Conservation (phyloP, 1,140 invertebrate species). For the Lepidostoma basale region DNA sequence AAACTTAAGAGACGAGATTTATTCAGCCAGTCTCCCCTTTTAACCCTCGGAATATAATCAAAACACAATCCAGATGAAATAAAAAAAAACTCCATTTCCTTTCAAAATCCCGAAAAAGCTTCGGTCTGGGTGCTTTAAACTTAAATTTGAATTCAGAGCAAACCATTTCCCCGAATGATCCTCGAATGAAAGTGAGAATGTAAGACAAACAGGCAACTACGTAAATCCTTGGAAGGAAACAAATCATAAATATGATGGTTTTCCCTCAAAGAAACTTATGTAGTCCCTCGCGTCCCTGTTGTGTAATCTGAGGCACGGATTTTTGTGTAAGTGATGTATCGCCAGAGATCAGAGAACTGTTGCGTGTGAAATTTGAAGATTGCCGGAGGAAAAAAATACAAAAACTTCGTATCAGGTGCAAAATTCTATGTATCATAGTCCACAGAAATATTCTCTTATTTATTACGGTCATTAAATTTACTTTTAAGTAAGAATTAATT, state of each 20-base stretch:
- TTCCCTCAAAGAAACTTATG: neutral
- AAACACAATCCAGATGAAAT: slow-evolving; percentile 1
- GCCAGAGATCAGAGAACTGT: too few relatives aligned
- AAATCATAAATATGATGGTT: neutral
- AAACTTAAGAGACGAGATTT: too few relatives aligned
- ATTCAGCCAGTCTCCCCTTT: neutral
- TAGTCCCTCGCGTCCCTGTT: neutral
- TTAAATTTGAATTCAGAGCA: slow-evolving; percentile 1
- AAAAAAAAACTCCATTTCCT: neutral
- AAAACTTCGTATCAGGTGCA: too few relatives aligned
- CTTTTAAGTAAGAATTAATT: too few relatives aligned
- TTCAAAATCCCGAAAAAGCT: neutral
- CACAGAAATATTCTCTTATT: too few relatives aligned
- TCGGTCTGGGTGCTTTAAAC: neutral
- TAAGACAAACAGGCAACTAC: neutral
- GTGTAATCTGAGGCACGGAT: too few relatives aligned
- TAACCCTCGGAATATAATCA: neutral
- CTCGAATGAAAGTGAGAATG: neutral
- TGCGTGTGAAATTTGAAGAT: too few relatives aligned
- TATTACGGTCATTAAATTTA: too few relatives aligned
- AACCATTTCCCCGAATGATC: neutral
- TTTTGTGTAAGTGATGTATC: too few relatives aligned
- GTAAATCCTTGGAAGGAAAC: neutral
- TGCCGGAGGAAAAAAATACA: too few relatives aligned
- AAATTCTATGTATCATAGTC: too few relatives aligned